Evolutionary conservation across 2,797 vertebrate species (phyloP), one percentile per base, ranked within the genome.

Genomic region (Rhinella marina): DNA sequence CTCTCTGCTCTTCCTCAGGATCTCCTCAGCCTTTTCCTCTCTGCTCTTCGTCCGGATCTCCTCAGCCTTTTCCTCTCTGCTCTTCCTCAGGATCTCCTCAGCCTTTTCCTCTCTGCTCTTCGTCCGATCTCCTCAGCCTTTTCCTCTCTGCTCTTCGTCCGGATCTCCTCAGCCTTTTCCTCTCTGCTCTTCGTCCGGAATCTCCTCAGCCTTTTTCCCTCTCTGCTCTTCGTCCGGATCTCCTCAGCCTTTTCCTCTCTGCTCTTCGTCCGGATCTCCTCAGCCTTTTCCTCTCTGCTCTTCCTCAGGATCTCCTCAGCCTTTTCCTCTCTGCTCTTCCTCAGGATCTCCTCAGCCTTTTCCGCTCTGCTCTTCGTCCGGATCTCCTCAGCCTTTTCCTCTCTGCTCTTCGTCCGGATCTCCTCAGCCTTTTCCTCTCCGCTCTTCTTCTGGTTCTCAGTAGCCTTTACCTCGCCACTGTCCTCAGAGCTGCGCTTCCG

Each of bases 401-500:
- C 48, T 5, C 23, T 1, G 23, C 14, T 13, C 17, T 29, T 19
- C 78, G 88, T 86, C 56, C 11, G 56, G 11, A 7, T 12, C 86
- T 13, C 19, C 12, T 61, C 29, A 7, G 19, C 23, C n/a, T 7
- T 29, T 4, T 23, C 25, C 10, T 61, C 70, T 19, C 17, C 12
- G 6, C 5, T 54, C 4, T 25, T 70, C 64, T 25, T 27, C 23
- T 0, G 66, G 13, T 68, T 41, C 7, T 14, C 14, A 23, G 14
- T 29, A 61, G 19, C 7, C 3, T 4, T 17, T 23, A 57, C 25
- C 32, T 64, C 66, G 9, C 76, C 62, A 25, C 17, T 70, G 10
- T 87, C 21, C 89, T 81, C 87, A 84, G 59, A 61, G 32, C 86
- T 66, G 86, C 86, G 75, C 91, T 89, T 89, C 82, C 68, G 90